A percentile compares a stretch with the other conserved stretches of the same genome.
These are phyloP conservation scores for Trichomalopsis sarcophagae DNA, from an alignment of 1,140 invertebrate species.

Conservation along the genomic window DNA sequence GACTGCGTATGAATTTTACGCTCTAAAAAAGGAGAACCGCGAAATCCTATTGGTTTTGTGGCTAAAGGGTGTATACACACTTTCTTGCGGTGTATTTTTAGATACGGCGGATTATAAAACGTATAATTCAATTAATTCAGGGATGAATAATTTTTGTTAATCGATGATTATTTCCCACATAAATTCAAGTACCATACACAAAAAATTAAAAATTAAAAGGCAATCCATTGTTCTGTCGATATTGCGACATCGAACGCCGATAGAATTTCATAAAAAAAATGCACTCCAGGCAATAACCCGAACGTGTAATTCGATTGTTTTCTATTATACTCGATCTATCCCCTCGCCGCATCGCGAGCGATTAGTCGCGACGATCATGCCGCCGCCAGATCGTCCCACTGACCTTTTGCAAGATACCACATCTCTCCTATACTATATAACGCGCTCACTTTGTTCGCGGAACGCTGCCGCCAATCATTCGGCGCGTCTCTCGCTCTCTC, in stretches of 20 bases:
- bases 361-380: neutral
- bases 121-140: too few species aligned
- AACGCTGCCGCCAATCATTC: neutral
- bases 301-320: constrained; percentile 25
- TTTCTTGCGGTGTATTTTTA: neutral
- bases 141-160: neutral
- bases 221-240: neutral
- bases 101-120: neutral
- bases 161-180: too few species aligned
- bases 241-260: neutral
- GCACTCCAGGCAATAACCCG: neutral
- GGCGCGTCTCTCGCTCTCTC: neutral
- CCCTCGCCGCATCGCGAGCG: constrained; percentile 1
- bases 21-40: constrained; percentile 23
- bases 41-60: neutral
- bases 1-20: neutral
- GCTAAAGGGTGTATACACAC: too few species aligned
- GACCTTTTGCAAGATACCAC: constrained; percentile 16
- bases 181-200: too few species aligned
- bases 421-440: neutral
- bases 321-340: neutral
- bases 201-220: neutral
- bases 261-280: neutral
- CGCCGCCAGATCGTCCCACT: neutral
- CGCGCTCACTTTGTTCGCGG: neutral